Evolutionary conservation across 2,113 vertebrate species (phyloP).

Genomic region (Hymenochirus boettgeri): DNA sequence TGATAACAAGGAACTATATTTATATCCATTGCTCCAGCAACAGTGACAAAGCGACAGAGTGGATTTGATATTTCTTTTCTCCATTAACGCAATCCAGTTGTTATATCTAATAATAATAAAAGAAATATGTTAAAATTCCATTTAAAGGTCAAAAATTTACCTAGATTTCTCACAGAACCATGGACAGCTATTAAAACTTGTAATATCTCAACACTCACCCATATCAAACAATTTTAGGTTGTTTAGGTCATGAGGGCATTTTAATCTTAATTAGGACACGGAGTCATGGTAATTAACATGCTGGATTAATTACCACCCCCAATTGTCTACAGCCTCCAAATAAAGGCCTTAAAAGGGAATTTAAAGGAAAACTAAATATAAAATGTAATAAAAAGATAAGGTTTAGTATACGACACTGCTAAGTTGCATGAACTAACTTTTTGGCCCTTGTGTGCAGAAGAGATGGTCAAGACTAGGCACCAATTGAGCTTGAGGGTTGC

Average conservation of each 20-base stretch:
- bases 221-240: not conserved
- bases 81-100: too few relatives aligned
- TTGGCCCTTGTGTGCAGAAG: too few relatives aligned
- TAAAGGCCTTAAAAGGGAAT: too few relatives aligned
- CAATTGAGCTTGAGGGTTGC: too few relatives aligned
- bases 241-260: not conserved
- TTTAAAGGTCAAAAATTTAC: too few relatives aligned
- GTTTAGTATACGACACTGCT: too few relatives aligned
- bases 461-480: too few relatives aligned
- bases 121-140: not conserved
- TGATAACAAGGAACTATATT: slow-evolving; percentile 70
- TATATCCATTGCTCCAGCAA: not conserved
- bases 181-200: not conserved
- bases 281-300: not conserved
- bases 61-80: not conserved
- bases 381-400: too few relatives aligned
- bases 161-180: not conserved
- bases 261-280: not conserved
- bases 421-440: too few relatives aligned
- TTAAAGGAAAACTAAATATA: too few relatives aligned
- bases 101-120: not conserved
- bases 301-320: slow-evolving; percentile 27
- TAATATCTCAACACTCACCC: not conserved
- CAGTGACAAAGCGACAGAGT: not conserved
- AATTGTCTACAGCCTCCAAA: too few relatives aligned